These are phyloP conservation scores for Labeo calbasu DNA, from an alignment of 2,797 vertebrate genomes.

Conservation along the genomic window DNA sequence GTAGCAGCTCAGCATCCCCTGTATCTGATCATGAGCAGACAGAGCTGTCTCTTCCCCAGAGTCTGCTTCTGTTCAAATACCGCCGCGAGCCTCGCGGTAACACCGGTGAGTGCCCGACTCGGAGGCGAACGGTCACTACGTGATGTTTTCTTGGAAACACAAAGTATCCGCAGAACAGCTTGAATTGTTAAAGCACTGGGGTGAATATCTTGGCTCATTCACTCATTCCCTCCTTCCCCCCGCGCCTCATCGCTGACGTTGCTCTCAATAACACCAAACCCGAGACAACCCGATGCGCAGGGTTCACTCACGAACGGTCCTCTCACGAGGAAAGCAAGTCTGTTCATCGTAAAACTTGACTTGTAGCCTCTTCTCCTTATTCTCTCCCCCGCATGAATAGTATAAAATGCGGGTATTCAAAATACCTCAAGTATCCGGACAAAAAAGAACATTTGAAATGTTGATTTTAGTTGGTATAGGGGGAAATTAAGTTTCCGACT, in stretches of 20 bases:
- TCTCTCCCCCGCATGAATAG: neutral
- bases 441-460: neutral
- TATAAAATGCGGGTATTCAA: neutral
- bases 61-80: slow-evolving; percentile 40
- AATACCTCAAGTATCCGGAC: neutral
- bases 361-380: slow-evolving; percentile 39
- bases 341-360: slow-evolving; percentile 30
- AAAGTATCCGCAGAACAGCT: slow-evolving; percentile 58
- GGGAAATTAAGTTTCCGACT: neutral
- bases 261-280: slow-evolving; percentile 77
- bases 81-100: slow-evolving; percentile 43
- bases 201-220: slow-evolving; percentile 76
- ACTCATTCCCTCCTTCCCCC: slow-evolving; percentile 63
- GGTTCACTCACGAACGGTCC: slow-evolving; percentile 20
- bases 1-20: slow-evolving; percentile 65
- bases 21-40: slow-evolving; percentile 33
- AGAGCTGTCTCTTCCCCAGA: slow-evolving; percentile 40
- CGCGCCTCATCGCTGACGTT: slow-evolving; percentile 81
- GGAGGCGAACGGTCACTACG: slow-evolving; percentile 60
- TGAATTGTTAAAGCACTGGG: slow-evolving; percentile 62
- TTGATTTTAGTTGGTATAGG: neutral
- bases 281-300: slow-evolving; percentile 41
- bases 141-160: slow-evolving; percentile 68
- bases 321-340: slow-evolving; percentile 27
- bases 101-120: slow-evolving; percentile 22